Evolutionary conservation across 2,797 vertebrate genomes (phyloP), one percentile per base, ranked within the genome.

Genomic region (Neopelma chrysocephalum): DNA sequence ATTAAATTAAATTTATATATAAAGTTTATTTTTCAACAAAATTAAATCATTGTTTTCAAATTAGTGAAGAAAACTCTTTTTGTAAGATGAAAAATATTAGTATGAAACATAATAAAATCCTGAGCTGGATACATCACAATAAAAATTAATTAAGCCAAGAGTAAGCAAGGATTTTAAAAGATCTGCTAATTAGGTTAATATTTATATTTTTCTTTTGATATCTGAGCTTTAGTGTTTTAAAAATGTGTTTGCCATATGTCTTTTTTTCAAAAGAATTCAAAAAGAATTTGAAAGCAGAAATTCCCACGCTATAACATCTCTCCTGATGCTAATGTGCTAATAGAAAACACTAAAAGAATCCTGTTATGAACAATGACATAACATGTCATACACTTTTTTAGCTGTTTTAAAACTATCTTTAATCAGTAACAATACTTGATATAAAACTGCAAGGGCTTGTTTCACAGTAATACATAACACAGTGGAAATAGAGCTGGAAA

Each of bases 161-260:
- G 56, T 22, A 43, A 75, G 1, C 3, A 20, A 61, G 7, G 19
- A 12, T 88, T 78, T 65, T 27, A 34, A 62, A 83, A 86, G 76
- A 65, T 47, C 66, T 84, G 29, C 1, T 93, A 58, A 50, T 54
- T 87, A 29, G 26, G 8, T 60, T 80, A 89, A 78, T 93, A 89
- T 81, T 92, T 91, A n/a, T 25, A 43, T 50, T 90, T 77, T 29
- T 34, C 42, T 68, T 87, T 87, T 81, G 34, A 71, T 87, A 68
- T 83, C 85, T 88, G 47, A 91, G 20, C n/a, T 66, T 86, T 65
- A 43, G 34, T 42, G 27, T 34, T 89, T 81, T 45, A 20, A 87
- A 90, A 87, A 85, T 89, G 20, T 91, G 91, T 77, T 42, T 77
- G 7, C 89, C 94, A 96, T 53, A 92, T 93, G 89, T 64, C 18